These are phyloP conservation scores for Dryobota labecula DNA, from an alignment of 2,888 invertebrate species.

Conservation along the genomic window DNA sequence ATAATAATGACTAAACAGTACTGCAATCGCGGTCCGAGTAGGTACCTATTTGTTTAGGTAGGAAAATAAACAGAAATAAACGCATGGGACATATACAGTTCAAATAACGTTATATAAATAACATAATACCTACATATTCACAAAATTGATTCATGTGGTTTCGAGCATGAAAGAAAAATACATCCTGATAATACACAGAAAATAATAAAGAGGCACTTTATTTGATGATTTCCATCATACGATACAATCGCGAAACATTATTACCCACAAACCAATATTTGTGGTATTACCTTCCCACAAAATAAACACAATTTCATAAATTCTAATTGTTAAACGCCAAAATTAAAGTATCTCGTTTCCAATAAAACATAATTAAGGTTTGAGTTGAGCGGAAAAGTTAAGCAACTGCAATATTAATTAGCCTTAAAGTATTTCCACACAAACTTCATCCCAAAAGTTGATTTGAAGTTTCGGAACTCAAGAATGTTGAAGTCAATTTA, in stretches of 20 bases:
- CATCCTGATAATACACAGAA: slow-evolving; percentile 17
- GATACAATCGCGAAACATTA: slow-evolving; percentile 27
- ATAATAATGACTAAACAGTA: not conserved
- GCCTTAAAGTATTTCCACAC: slow-evolving; percentile 59
- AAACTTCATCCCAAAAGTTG: slow-evolving; percentile 56
- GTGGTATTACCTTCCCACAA: slow-evolving; percentile 7
- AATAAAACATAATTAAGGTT: slow-evolving; percentile 55
- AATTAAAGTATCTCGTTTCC: slow-evolving; percentile 43
- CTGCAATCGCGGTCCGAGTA: not conserved
- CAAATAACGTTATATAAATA: slow-evolving; percentile 1
- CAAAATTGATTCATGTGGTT: slow-evolving; percentile 19
- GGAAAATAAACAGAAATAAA: not conserved
- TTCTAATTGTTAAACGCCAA: slow-evolving; percentile 14
- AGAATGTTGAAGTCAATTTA: slow-evolving; percentile 60
- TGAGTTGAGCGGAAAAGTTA: slow-evolving; percentile 44
- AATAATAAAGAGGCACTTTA: slow-evolving; percentile 44
- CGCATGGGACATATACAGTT: not conserved
- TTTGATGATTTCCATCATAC: slow-evolving; percentile 45
- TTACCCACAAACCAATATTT: slow-evolving; percentile 23
- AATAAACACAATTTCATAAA: slow-evolving; percentile 40
- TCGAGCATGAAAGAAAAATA: slow-evolving; percentile 32
- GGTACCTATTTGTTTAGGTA: not conserved
- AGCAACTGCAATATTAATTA: slow-evolving; percentile 60
- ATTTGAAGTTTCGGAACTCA: slow-evolving; percentile 51
- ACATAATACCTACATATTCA: not conserved